Base-by-base conservation (phyloP, 2,113 vertebrate species). In the Saccopteryx leptura region DNA sequence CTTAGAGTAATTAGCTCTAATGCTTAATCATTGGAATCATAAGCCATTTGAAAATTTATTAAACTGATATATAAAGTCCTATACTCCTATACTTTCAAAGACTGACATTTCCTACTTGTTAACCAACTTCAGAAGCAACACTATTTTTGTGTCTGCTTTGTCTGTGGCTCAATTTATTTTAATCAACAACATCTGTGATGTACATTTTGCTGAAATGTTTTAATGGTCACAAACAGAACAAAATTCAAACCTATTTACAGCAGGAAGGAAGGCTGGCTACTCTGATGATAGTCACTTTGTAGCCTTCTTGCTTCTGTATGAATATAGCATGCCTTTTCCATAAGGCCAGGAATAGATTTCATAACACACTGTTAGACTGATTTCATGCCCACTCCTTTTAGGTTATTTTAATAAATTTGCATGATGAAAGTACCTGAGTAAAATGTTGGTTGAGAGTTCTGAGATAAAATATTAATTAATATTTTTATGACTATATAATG, bases 1-100 rank as follows among this genome's bases (percentile, higher is more conserved):
- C n/a, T 92, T 96, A 88, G 85, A 93, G 72, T 96, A 97, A 98
- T 97, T 97, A 98, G 46, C 92, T 98, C 31, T 90, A 91, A 13
- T 96, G 92, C 46, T 82, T 98, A 96, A 95, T 98, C 95, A 81
- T 97, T 98, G 96, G 85, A 98, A 88, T 97, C 94, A 83, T 90
- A 88, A 95, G 95, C 28, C 92, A 17, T 91, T 82, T 90, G 92
- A 58, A 91, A 96, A 83, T 31, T 91, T 94, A 95, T 90, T 93
- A 97, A 96, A 87, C 82, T 88, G 97, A 98, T 98, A 87, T 92
- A 21, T 52, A 83, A 60, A 93, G 58, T 84, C 28, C 4, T 95
- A 60, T 63, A 91, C 46, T 84, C 26, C 4, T 95, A 60, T 63
- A 91, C 46, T 97, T 80, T 24, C 92, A 93, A 96, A 93, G 50